phyloP scores from a whole-genome alignment of 2,888 invertebrate genomes.

The Sphecodes monilicornis region DNA sequence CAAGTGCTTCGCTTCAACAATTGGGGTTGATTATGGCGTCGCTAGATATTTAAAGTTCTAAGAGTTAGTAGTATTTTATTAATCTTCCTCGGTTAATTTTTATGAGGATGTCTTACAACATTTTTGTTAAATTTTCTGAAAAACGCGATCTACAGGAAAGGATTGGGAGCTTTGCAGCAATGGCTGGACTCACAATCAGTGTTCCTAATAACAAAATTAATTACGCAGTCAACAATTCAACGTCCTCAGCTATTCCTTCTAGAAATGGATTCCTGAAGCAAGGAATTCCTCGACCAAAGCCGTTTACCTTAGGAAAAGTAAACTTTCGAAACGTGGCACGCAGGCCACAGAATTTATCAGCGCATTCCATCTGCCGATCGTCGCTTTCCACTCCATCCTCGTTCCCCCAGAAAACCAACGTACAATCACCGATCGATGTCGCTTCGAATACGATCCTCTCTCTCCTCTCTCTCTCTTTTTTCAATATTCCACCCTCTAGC shows the following conservation, averaged over 20 bases:
- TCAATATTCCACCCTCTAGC: background rate
- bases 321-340: conserved; percentile 16
- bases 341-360: background rate
- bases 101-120: no score
- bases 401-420: background rate
- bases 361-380: background rate
- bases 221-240: background rate
- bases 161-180: no score
- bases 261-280: background rate
- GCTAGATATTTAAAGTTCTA: no score
- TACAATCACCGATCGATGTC: conserved; percentile 7
- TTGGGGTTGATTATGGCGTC: no score
- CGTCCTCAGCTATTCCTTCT: no score
- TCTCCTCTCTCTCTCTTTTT: background rate
- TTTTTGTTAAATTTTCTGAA: no score
- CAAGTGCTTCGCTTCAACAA: no score
- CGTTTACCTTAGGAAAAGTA: background rate
- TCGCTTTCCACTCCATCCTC: background rate
- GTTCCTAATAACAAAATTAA: background rate
- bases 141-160: no score
- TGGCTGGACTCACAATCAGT: background rate
- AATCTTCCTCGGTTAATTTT: no score
- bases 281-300: background rate
- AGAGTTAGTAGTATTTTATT: no score
- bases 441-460: background rate